phyloP scores from a whole-genome alignment of 1,140 invertebrate genomes.

The Aphelenchoides fujianensis region DNA sequence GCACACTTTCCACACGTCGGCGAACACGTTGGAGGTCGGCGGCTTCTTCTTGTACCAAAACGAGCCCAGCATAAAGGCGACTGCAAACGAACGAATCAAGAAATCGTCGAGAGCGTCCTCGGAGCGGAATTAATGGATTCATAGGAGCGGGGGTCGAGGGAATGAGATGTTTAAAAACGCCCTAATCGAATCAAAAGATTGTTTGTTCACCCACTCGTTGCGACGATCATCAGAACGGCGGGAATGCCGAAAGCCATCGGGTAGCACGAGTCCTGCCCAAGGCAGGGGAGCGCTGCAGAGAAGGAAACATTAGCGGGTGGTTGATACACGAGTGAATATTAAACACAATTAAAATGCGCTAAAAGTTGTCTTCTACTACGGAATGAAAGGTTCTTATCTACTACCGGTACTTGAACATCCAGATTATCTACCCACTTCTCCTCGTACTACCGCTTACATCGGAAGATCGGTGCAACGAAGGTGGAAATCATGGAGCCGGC shows the following conservation, averaged over 20 bases:
- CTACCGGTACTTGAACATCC: slow-evolving; percentile 40
- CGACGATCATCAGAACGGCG: slow-evolving; percentile 77
- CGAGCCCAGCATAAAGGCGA: slow-evolving; percentile 73
- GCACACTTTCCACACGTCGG: slow-evolving; percentile 31
- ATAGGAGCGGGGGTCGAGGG: too few species aligned
- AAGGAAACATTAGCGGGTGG: too few species aligned
- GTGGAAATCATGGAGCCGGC: slow-evolving; percentile 84
- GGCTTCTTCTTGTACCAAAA: slow-evolving; percentile 68
- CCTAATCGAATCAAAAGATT: neutral
- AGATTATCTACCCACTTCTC: neutral
- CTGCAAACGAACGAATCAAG: too few species aligned
- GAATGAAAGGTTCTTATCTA: too few species aligned
- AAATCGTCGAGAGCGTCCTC: too few species aligned
- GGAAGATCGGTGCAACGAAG: slow-evolving; percentile 80
- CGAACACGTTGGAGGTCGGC: slow-evolving; percentile 40
- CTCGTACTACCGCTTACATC: slow-evolving; percentile 58
- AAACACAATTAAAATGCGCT: too few species aligned
- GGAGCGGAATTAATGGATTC: too few species aligned
- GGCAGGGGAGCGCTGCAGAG: slow-evolving; percentile 74
- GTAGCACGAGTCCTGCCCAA: slow-evolving; percentile 77
- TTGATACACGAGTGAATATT: too few species aligned
- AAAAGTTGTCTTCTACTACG: too few species aligned
- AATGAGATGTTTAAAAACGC: too few species aligned
- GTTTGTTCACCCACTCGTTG: slow-evolving; percentile 67
- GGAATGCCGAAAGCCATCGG: slow-evolving; percentile 87